phyloP scores from a whole-genome alignment of 2,888 invertebrate genomes.

The Tachina fera region DNA sequence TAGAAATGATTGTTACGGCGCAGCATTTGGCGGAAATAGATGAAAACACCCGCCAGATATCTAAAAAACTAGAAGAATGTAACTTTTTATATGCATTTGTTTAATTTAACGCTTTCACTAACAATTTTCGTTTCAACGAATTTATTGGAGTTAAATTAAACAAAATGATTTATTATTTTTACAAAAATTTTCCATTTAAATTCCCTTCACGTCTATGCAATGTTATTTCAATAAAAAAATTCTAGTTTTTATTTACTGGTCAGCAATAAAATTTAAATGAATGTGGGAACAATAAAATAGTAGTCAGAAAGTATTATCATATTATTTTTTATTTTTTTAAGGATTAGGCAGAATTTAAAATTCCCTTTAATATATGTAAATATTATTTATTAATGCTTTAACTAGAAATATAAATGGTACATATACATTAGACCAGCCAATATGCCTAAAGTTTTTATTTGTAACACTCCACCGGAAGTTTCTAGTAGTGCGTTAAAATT shows the following conservation, averaged over 20 bases:
- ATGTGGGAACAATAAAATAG: neutral
- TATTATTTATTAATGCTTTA: neutral
- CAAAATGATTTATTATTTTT: constrained; percentile 38
- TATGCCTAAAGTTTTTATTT: too few species aligned
- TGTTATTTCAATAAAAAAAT: neutral
- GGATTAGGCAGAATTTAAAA: neutral
- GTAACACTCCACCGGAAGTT: too few species aligned
- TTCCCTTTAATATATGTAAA: neutral
- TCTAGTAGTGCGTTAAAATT: too few species aligned
- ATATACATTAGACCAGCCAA: too few species aligned
- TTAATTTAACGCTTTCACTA: neutral
- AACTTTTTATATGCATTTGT: neutral
- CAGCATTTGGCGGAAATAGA: constrained; percentile 41
- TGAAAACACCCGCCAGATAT: constrained; percentile 42
- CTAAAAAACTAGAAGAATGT: constrained; percentile 21
- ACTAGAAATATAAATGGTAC: too few species aligned
- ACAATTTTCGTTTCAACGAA: neutral
- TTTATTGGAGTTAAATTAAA: constrained; percentile 30
- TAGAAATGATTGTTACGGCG: constrained; percentile 43
- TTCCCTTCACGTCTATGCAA: neutral
- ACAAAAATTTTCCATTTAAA: neutral
- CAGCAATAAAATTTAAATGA: constrained; percentile 3
- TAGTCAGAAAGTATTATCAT: neutral
- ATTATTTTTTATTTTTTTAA: neutral
- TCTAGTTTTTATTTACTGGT: neutral